phyloP scores from a whole-genome alignment of 1,140 invertebrate species.

The Caligus rogercresseyi region DNA sequence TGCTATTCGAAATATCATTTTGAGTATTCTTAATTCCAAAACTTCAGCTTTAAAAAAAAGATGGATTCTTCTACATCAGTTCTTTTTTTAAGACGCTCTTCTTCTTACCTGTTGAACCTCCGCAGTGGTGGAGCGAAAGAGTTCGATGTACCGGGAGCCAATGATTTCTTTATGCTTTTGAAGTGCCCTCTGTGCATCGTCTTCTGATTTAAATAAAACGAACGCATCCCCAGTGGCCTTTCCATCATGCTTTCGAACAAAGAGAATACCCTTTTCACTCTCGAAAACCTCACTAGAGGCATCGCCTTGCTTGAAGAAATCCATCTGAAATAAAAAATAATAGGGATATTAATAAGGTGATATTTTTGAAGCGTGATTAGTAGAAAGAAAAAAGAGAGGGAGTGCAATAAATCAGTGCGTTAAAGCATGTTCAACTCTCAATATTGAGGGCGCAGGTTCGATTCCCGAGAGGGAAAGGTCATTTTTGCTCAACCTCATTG shows the following conservation, averaged over 20 bases:
- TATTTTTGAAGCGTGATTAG: too few species aligned
- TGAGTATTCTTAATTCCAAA: too few species aligned
- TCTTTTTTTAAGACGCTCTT: too few species aligned
- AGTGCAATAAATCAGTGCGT: too few species aligned
- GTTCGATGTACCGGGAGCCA: slow-evolving; percentile 89
- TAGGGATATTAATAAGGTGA: background rate
- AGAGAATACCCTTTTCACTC: slow-evolving; percentile 78
- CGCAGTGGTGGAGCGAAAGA: slow-evolving; percentile 91
- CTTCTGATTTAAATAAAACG: slow-evolving; percentile 79
- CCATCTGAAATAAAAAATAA: slow-evolving; percentile 45
- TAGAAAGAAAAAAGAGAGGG: too few species aligned
- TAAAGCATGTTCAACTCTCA: too few species aligned
- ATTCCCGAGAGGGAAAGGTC: too few species aligned
- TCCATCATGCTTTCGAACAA: slow-evolving; percentile 88
- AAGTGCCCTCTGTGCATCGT: slow-evolving; percentile 69
- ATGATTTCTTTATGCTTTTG: slow-evolving; percentile 89
- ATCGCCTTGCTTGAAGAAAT: slow-evolving; percentile 79
- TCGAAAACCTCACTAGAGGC: slow-evolving; percentile 71
- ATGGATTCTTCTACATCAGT: too few species aligned
- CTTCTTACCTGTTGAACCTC: slow-evolving; percentile 98
- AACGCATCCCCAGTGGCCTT: slow-evolving; percentile 95
- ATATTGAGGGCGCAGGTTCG: too few species aligned
- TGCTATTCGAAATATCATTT: too few species aligned
- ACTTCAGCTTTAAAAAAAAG: too few species aligned
- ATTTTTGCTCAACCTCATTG: too few species aligned